phyloP scores from a whole-genome alignment of 1,140 invertebrate genomes.

The Drosophila repleta region DNA sequence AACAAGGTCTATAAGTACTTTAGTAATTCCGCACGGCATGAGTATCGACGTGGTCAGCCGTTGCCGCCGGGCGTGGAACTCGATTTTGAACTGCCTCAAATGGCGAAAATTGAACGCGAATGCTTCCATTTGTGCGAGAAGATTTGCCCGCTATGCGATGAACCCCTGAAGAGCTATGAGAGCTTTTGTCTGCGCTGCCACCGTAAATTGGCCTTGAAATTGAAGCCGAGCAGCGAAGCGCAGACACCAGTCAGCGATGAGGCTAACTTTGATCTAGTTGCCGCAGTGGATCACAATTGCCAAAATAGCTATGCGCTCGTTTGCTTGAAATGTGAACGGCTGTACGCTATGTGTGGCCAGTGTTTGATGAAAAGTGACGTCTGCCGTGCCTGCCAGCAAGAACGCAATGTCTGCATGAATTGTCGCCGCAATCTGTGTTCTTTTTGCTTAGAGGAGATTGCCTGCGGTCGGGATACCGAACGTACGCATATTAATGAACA shows the following conservation, averaged over 20 bases:
- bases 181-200: conserved; percentile 76
- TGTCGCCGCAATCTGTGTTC: conserved; percentile 73
- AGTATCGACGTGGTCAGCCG: conserved; percentile 65
- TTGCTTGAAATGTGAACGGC: conserved; percentile 73
- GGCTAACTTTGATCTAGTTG: conserved; percentile 2
- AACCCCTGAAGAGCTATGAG: conserved; percentile 72
- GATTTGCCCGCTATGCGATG: conserved; percentile 78
- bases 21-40: conserved; percentile 75
- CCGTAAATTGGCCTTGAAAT: conserved; percentile 65
- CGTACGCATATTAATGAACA: conserved; percentile 65
- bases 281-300: conserved; percentile 43
- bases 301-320: conserved; percentile 68
- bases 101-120: conserved; percentile 69
- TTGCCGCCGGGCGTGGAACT: conserved; percentile 63
- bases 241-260: background rate
- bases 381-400: conserved; percentile 69
- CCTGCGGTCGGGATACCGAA: conserved; percentile 64
- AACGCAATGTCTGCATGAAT: conserved; percentile 77
- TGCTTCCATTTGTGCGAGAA: conserved; percentile 82
- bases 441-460: conserved; percentile 76
- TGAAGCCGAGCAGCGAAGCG: conserved; percentile 45
- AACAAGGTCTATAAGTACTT: conserved; percentile 82
- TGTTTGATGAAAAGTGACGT: conserved; percentile 71
- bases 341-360: conserved; percentile 68
- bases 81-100: conserved; percentile 67